Percentiles rank a stretch among this genome's conserved stretches.
These are phyloP conservation scores for Eriocheir sinensis DNA, from an alignment of 1,140 invertebrate genomes.

Conservation along the genomic window DNA sequence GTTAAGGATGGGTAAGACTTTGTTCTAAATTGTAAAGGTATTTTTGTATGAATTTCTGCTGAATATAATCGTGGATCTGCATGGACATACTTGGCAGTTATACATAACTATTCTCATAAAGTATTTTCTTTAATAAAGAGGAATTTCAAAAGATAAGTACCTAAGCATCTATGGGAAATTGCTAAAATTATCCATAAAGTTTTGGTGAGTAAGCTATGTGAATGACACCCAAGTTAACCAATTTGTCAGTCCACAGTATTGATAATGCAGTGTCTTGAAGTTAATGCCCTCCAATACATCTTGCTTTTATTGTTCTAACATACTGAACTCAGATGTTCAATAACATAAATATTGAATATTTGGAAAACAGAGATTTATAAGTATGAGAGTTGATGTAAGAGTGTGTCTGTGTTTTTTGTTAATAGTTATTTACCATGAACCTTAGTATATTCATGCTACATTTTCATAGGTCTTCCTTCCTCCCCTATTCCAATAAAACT, in stretches of 20 bases:
- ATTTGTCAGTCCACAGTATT: constrained; percentile 3
- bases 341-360: constrained; percentile 43
- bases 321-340: constrained; percentile 39
- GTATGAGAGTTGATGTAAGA: neutral
- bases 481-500: constrained; percentile 42
- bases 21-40: constrained; percentile 18
- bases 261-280: constrained; percentile 33
- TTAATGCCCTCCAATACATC: constrained; percentile 53
- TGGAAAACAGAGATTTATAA: constrained; percentile 35
- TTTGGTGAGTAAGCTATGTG: neutral
- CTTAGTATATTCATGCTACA: constrained; percentile 49
- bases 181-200: neutral
- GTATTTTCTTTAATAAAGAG: neutral
- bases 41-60: constrained; percentile 35
- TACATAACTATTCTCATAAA: neutral
- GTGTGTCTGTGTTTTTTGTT: constrained; percentile 39
- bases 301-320: constrained; percentile 33
- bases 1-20: neutral
- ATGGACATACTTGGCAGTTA: neutral
- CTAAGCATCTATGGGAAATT: neutral
- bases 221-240: constrained; percentile 37
- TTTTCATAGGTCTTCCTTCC: constrained; percentile 64
- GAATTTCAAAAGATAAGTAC: neutral
- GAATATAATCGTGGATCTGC: neutral
- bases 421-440: constrained; percentile 17